Percentiles rank a stretch among this genome's conserved stretches.
These are phyloP conservation scores for Sinelater perroti DNA, from an alignment of 2,888 invertebrate species.

Conservation along the genomic window DNA sequence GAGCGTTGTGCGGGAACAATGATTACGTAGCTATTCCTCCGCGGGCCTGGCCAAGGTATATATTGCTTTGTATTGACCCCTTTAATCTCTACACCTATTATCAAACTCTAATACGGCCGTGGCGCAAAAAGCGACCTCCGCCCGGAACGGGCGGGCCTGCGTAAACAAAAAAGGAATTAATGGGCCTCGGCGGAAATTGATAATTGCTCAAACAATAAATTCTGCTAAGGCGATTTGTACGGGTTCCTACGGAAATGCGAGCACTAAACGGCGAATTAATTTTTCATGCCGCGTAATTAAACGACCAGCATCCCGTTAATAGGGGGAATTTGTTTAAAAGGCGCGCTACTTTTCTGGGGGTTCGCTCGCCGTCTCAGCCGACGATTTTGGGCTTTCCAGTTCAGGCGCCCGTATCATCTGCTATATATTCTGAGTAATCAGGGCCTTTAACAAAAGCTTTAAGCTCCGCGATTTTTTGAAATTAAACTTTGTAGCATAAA, in stretches of 20 bases:
- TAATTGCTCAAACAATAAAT: conserved; percentile 14
- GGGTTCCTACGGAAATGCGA: not conserved
- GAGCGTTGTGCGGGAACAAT: conserved; percentile 10
- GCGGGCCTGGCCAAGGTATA: conserved; percentile 8
- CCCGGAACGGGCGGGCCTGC: conserved; percentile 10
- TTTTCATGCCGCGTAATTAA: too few species aligned
- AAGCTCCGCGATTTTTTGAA: too few species aligned
- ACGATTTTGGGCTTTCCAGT: too few species aligned
- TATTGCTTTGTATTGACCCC: conserved; percentile 32
- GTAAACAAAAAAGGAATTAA: conserved; percentile 26
- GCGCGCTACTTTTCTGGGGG: too few species aligned
- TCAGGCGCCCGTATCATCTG: too few species aligned
- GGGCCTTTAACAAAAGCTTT: too few species aligned
- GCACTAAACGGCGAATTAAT: not conserved
- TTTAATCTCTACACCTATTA: conserved; percentile 31
- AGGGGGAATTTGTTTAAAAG: too few species aligned
- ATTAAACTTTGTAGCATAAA: too few species aligned
- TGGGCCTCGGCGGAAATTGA: conserved; percentile 3
- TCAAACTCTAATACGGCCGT: conserved; percentile 28
- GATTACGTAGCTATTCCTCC: conserved; percentile 1
- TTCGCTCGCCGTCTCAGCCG: too few species aligned
- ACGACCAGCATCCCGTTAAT: too few species aligned
- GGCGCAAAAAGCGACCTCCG: conserved; percentile 24
- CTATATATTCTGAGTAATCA: too few species aligned
- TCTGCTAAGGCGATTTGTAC: not conserved